These are phyloP conservation scores for Oreochromis aureus DNA, from an alignment of 2,113 vertebrate species.

Conservation along the genomic window DNA sequence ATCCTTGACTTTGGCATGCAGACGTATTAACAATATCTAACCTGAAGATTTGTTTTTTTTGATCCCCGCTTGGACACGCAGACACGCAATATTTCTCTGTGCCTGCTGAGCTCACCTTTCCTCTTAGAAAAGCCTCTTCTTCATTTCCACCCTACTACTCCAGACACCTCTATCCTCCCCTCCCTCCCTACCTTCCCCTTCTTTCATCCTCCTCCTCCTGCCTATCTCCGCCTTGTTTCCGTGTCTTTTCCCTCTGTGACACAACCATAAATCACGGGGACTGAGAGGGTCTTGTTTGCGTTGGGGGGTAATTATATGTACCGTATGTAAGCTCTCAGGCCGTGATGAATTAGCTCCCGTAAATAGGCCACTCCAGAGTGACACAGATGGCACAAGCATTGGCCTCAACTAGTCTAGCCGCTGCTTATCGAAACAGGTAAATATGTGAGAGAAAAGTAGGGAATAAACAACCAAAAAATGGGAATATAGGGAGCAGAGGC, in stretches of 20 bases:
- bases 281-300: conserved; percentile 63
- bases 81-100: background rate
- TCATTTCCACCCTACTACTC: background rate
- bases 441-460: background rate
- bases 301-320: conserved; percentile 66
- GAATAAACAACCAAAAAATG: background rate
- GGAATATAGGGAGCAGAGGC: background rate
- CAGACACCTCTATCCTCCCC: background rate
- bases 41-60: background rate
- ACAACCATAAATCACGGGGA: conserved; percentile 67
- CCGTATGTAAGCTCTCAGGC: conserved; percentile 65
- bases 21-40: conserved; percentile 8
- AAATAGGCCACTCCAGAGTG: conserved; percentile 71
- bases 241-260: conserved; percentile 39
- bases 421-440: conserved; percentile 21
- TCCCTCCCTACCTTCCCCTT: background rate
- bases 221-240: conserved; percentile 18
- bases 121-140: background rate
- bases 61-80: background rate
- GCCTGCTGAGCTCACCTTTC: background rate
- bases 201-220: background rate
- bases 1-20: conserved; percentile 16
- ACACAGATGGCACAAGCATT: conserved; percentile 55
- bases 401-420: background rate
- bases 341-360: conserved; percentile 72